phyloP scores from a whole-genome alignment of 1,140 invertebrate genomes.

The Prorops nasuta region DNA sequence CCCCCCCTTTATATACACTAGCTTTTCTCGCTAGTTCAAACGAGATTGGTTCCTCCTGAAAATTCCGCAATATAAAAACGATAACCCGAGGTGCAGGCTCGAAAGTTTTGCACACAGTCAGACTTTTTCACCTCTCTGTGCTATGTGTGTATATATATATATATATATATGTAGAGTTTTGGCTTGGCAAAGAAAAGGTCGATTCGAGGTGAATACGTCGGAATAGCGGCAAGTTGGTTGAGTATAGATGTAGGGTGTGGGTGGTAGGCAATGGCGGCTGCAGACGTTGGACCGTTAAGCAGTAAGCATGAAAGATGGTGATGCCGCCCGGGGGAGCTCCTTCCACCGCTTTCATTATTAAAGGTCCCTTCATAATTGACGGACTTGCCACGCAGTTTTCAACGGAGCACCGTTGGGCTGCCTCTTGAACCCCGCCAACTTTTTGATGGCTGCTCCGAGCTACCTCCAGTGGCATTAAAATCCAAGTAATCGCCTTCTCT shows the following conservation, averaged over 20 bases:
- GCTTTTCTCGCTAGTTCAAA: too few species aligned
- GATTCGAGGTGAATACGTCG: constrained; percentile 35
- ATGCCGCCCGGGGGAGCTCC: constrained; percentile 50
- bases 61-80: too few species aligned
- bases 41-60: too few species aligned
- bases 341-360: constrained; percentile 48
- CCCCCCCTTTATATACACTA: too few species aligned
- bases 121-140: too few species aligned
- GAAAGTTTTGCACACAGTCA: too few species aligned
- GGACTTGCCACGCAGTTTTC: constrained; percentile 22
- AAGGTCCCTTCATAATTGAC: constrained; percentile 38
- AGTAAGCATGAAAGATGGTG: constrained; percentile 53
- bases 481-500: too few species aligned
- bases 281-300: constrained; percentile 38
- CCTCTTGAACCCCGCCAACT: background rate
- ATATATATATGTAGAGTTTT: too few species aligned
- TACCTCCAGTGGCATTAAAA: too few species aligned
- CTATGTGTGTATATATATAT: too few species aligned
- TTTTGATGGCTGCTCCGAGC: too few species aligned
- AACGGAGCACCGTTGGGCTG: background rate
- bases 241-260: constrained; percentile 15
- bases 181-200: constrained; percentile 41
- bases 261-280: constrained; percentile 18
- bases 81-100: too few species aligned
- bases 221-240: constrained; percentile 23